These are phyloP conservation scores for Poecilus cupreus DNA, from an alignment of 2,888 invertebrate species.

Conservation along the genomic window DNA sequence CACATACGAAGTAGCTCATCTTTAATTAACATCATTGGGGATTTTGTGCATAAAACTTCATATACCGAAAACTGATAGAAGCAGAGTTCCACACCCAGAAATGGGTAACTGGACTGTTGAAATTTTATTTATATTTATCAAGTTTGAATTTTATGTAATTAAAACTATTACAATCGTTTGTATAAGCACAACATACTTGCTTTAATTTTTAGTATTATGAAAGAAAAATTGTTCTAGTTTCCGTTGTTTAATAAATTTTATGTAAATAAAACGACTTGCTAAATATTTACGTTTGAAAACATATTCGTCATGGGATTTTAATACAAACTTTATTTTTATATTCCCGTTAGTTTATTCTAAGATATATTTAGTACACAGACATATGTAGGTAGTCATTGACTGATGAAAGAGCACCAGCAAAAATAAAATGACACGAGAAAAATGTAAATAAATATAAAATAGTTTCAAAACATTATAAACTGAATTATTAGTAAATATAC, in stretches of 20 bases:
- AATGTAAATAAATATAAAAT: slow-evolving; percentile 21
- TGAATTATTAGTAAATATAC: slow-evolving; percentile 3
- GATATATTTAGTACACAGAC: slow-evolving; percentile 22
- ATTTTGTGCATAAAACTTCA: no score
- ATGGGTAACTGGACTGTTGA: no score
- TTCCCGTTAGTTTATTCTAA: background rate
- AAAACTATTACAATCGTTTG: no score
- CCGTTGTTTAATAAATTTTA: background rate
- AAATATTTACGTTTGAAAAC: background rate
- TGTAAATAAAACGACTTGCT: background rate
- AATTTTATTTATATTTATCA: no score
- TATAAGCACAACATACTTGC: no score
- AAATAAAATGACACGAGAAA: slow-evolving; percentile 19
- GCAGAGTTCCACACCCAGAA: no score
- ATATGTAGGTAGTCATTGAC: slow-evolving; percentile 24
- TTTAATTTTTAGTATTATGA: no score
- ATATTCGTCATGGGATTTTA: slow-evolving; percentile 4
- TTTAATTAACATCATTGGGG: no score
- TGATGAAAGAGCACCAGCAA: slow-evolving; percentile 22
- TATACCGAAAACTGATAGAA: no score
- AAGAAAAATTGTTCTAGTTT: background rate
- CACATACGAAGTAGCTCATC: no score
- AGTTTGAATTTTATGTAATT: no score
- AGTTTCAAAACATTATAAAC: background rate
- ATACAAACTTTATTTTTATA: slow-evolving; percentile 32